Base-by-base conservation (phyloP, 1,140 invertebrate species). In the Oppia nitens region DNA sequence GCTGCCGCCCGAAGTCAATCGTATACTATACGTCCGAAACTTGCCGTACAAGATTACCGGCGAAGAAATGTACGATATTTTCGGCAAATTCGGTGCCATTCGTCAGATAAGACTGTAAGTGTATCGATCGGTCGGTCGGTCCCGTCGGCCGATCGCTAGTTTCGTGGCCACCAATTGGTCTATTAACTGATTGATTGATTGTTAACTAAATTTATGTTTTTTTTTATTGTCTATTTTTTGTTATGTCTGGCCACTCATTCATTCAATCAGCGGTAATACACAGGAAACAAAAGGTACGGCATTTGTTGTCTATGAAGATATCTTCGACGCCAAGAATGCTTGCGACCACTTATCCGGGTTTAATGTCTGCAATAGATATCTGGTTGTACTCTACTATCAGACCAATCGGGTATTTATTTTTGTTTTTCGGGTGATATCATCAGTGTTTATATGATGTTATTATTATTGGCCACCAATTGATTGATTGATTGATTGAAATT, bases 11-110 rank as follows among this genome's bases (percentile, higher is more conserved):
- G 95, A 99, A 78, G 95, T 99, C 0, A 99, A 98, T 72, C 78
- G 94, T 70, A 90, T 98, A 54, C 74, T 99, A 17, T 98, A 98
- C 68, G 83, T 99, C 1, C 79, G 93, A 67, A 99, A 99, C 76
- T 75, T 99, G 52, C 95, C 96, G 0, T 99, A 98, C 68, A 98
- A 98, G 78, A 98, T 98, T 57, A 97, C 93, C 55, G 88, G 88
- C n/a, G 96, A 99, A 76, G 95, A 99, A 81, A 98, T 99, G 95
- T 99, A 99, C 70, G 95, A 99, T 75, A 99, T 99, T 64, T 99
- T 99, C 80, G 95, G 96, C 32, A 98, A 98, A 79, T 99, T 97
- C 77, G 95, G 95, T 68, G 94, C 95, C 17, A 97, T 99, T 59
- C 73, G 95, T 64, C 96, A 99, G 76, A 98, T 99, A 57, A 76